Percentiles rank a stretch among this genome's conserved stretches.
These are phyloP conservation scores for Temnothorax nylanderi DNA, from an alignment of 1,140 invertebrate genomes.

Conservation along the genomic window DNA sequence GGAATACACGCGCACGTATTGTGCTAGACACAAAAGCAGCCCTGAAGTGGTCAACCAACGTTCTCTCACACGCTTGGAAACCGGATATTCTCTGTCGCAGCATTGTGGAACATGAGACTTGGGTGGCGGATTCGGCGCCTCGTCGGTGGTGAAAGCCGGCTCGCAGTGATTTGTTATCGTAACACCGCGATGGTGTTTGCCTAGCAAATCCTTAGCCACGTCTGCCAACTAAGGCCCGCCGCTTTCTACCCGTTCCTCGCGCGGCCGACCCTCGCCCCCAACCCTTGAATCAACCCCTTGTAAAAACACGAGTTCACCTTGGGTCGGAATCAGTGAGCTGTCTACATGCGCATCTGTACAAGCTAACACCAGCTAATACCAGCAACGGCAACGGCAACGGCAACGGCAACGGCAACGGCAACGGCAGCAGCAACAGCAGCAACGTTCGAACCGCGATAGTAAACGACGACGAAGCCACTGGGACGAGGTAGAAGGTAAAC, in stretches of 20 bases:
- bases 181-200: slow-evolving; percentile 75
- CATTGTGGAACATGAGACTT: slow-evolving; percentile 54
- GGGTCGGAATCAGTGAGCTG: slow-evolving; percentile 58
- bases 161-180: slow-evolving; percentile 76
- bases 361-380: slow-evolving; percentile 45
- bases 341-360: neutral
- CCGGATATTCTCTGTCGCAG: slow-evolving; percentile 55
- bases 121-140: slow-evolving; percentile 24
- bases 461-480: neutral
- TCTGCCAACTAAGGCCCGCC: slow-evolving; percentile 51
- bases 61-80: slow-evolving; percentile 12
- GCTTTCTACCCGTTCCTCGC: slow-evolving; percentile 30
- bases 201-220: slow-evolving; percentile 76
- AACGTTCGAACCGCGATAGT: slow-evolving; percentile 13
- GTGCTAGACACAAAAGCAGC: slow-evolving; percentile 8
- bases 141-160: slow-evolving; percentile 60
- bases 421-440: neutral
- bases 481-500: slow-evolving; percentile 65
- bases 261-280: slow-evolving; percentile 45
- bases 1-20: neutral
- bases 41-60: slow-evolving; percentile 5
- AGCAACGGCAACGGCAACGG: neutral
- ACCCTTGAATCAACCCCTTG: slow-evolving; percentile 69
- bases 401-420: neutral
- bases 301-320: slow-evolving; percentile 70